phyloP scores from a whole-genome alignment of 2,888 invertebrate genomes.

The Chaetoderma sp. region DNA sequence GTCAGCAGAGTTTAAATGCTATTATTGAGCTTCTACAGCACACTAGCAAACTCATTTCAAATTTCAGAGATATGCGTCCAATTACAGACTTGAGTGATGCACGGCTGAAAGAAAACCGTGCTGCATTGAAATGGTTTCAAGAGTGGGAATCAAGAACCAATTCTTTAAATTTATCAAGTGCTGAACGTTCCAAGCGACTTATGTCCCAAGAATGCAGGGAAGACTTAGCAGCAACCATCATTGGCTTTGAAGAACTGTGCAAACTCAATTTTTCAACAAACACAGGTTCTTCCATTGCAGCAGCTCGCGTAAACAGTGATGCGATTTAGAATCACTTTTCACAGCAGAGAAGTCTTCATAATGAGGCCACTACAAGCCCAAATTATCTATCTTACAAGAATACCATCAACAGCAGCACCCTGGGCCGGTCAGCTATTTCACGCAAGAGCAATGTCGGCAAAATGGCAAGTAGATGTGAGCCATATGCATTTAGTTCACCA shows the following conservation, averaged over 20 bases:
- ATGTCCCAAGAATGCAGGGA: not conserved
- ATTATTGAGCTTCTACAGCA: not conserved
- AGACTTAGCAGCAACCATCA: not conserved
- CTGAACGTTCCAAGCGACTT: not conserved
- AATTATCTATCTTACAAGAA: slow-evolving; percentile 3
- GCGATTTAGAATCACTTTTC: slow-evolving; percentile 11
- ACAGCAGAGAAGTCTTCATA: slow-evolving; percentile 6
- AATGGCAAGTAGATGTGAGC: too few relatives aligned
- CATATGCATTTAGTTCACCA: too few relatives aligned
- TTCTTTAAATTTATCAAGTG: not conserved
- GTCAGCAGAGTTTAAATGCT: not conserved
- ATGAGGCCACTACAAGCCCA: slow-evolving; percentile 10
- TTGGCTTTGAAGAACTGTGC: not conserved
- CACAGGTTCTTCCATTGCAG: not conserved
- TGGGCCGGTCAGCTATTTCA: too few relatives aligned
- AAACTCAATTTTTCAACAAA: not conserved
- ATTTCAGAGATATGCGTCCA: not conserved
- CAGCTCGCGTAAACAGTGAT: not conserved
- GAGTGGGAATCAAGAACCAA: not conserved
- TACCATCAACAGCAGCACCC: not conserved
- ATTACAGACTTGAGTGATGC: not conserved
- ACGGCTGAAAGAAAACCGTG: not conserved
- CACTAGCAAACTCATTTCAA: not conserved
- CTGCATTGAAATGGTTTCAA: not conserved
- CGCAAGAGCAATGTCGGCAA: too few relatives aligned